Conservation (phyloP, 2,113 vertebrate genomes). For the Zosterops hypoxanthus region DNA sequence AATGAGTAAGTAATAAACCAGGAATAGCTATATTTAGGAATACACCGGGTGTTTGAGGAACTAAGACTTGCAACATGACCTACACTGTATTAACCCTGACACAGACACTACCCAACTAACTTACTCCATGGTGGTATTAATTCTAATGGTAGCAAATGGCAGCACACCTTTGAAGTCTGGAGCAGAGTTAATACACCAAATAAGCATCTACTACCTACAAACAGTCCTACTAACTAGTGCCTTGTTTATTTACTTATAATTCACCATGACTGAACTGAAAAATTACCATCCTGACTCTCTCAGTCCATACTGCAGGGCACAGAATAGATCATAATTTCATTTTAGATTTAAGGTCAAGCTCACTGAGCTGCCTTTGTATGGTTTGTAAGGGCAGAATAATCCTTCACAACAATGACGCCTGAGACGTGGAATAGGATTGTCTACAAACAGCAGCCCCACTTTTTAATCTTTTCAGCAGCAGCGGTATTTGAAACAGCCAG, state of each 20-base stretch:
- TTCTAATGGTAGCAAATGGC: neutral
- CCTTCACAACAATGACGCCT: neutral
- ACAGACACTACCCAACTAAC: neutral
- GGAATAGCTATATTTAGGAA: neutral
- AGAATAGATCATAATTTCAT: neutral
- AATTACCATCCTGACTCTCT: neutral
- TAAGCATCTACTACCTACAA: neutral
- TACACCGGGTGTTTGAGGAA: neutral
- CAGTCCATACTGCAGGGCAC: neutral
- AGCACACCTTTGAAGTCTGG: neutral
- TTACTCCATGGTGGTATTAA: neutral
- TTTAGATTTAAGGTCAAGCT: neutral
- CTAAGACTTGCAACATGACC: neutral
- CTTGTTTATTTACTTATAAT: neutral
- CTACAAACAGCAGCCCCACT: neutral
- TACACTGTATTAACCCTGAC: neutral
- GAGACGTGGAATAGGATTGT: neutral
- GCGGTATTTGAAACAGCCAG: neutral
- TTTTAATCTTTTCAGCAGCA: neutral
- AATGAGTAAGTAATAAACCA: neutral
- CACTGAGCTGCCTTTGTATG: neutral
- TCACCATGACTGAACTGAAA: neutral
- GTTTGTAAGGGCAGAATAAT: neutral
- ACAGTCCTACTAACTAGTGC: neutral
- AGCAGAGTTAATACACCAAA: neutral